Percentiles rank a stretch among this genome's conserved stretches.
Evolutionary conservation across 2,113 vertebrate species (phyloP).

Genomic region (Prunella fulvescens): DNA sequence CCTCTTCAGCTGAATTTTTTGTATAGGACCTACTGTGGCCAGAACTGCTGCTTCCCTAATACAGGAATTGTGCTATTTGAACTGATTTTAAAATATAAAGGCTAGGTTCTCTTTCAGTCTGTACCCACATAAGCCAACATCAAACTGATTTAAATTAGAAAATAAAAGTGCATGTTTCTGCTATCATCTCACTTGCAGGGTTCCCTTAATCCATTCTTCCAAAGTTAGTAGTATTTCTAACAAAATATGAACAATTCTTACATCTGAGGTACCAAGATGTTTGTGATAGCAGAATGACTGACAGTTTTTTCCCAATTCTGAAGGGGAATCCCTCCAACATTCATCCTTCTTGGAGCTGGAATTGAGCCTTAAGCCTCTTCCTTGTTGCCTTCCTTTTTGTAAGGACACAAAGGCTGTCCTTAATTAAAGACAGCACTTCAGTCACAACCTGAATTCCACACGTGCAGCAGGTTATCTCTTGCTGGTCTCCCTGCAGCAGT

Average conservation of each 20-base stretch:
- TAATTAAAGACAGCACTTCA: not conserved
- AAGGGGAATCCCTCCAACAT: not conserved
- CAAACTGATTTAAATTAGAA: not conserved
- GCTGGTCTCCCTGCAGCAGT: not conserved
- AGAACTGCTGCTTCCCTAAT: not conserved
- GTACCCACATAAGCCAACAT: not conserved
- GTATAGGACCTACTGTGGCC: not conserved
- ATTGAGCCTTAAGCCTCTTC: not conserved
- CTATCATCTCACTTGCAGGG: not conserved
- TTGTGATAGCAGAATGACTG: not conserved
- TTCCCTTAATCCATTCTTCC: not conserved
- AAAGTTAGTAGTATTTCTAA: not conserved
- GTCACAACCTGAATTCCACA: not conserved
- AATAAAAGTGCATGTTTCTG: not conserved
- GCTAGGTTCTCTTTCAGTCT: not conserved
- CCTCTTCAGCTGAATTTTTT: not conserved
- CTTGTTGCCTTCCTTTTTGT: too few relatives aligned
- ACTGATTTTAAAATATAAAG: not conserved
- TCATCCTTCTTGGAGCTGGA: not conserved
- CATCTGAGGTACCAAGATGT: not conserved
- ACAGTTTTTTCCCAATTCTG: not conserved
- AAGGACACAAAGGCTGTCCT: not conserved
- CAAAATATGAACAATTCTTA: not conserved
- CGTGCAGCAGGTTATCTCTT: not conserved
- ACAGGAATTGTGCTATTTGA: not conserved